phyloP scores from a whole-genome alignment of 2,797 vertebrate genomes.

The Molossus alvarezi region DNA sequence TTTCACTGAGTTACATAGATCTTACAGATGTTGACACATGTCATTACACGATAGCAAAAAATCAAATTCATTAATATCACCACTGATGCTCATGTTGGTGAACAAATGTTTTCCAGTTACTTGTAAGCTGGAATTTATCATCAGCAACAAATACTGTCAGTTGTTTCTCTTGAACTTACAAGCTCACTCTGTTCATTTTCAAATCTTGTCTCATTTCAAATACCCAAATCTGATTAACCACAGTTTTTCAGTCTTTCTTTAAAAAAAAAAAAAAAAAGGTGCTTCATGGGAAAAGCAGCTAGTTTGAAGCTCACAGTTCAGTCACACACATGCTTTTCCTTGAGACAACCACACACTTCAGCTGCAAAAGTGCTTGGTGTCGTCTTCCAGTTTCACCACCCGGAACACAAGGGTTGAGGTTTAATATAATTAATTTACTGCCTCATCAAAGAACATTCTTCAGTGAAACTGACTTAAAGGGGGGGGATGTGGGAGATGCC shows the following conservation, averaged over 20 bases:
- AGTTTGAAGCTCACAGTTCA: neutral
- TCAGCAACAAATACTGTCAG: neutral
- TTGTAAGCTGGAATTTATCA: neutral
- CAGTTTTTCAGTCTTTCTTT: neutral
- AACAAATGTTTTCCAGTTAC: neutral
- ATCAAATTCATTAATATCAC: neutral
- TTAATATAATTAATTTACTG: neutral
- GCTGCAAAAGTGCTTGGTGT: rapidly evolving
- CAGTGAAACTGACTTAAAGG: neutral
- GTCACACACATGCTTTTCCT: neutral
- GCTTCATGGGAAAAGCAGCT: neutral
- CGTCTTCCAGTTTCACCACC: neutral
- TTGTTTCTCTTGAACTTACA: neutral
- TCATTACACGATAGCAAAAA: neutral
- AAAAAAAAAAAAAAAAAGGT: neutral
- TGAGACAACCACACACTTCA: neutral
- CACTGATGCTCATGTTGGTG: neutral
- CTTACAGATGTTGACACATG: neutral
- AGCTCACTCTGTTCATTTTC: neutral
- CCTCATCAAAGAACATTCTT: neutral
- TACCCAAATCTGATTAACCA: neutral
- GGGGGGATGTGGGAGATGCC: neutral
- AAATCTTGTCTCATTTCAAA: conserved; percentile 31
- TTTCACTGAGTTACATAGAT: neutral
- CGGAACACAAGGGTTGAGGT: neutral